Evolutionary conservation across 2,113 vertebrate species (phyloP), one percentile per base, ranked within the genome.

Genomic region (Martes martes): DNA sequence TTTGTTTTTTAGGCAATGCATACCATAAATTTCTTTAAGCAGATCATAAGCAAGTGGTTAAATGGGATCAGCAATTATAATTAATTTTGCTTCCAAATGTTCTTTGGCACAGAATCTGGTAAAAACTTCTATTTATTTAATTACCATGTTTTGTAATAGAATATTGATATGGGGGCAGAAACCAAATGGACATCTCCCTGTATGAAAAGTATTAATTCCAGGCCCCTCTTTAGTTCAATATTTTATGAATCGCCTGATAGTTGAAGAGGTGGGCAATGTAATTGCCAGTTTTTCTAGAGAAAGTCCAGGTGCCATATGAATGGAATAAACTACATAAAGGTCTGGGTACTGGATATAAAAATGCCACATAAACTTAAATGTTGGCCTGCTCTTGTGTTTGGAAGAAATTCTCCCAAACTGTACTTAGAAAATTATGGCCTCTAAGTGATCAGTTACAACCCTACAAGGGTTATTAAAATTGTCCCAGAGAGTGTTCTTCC

Each of bases 51-150:
- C 23, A 61, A 47, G 19, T 33, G 90, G 80, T 71, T n/a, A 79
- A 45, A 76, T 24, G 42, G 26, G 6, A 4, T 61, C 76, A 59
- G 21, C 13, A 83, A 39, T 61, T 84, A 42, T 6, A 36, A 95
- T 74, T 67, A 19, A 4, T 82, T 80, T 92, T 31, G 31, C 19
- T 88, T 45, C 18, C 55, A 23, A 33, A 81, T 57, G 3, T 81
- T 57, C 52, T 93, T 84, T 92, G 83, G 63, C 80, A 47, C 24
- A 21, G 19, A 81, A 28, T 26, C 88, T 31, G 50, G 67, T 73
- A 50, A 93, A 85, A 90, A 24, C 3, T 23, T 84, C 47, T 96
- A 31, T 90, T 90, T 95, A 45, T 94, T 96, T 82, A 92, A 63
- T 47, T 33, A 42, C 39, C 26, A 15, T 82, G n/a, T 65, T 96